These are phyloP conservation scores for Ceramica pisi DNA, from an alignment of 2,888 invertebrate species.

Conservation along the genomic window DNA sequence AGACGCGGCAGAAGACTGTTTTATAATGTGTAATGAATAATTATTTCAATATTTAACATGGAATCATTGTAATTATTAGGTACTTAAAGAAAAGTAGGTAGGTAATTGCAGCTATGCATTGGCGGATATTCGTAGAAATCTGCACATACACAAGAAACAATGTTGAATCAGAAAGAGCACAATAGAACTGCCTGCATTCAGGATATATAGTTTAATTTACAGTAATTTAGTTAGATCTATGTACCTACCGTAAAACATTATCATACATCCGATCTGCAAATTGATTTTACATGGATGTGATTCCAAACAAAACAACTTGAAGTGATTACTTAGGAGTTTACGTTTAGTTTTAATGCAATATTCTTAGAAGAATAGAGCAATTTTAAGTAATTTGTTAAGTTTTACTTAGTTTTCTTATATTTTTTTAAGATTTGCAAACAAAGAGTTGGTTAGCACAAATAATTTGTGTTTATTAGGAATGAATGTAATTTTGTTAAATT, in stretches of 20 bases:
- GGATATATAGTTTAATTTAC: conserved; percentile 26
- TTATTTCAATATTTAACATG: too few relatives aligned
- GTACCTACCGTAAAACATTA: conserved; percentile 10
- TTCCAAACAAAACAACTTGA: conserved; percentile 16
- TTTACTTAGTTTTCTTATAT: conserved; percentile 7
- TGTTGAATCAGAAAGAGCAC: conserved; percentile 5
- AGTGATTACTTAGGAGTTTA: conserved; percentile 7
- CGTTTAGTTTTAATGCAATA: conserved; percentile 21
- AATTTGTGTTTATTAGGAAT: not conserved
- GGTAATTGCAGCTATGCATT: not conserved
- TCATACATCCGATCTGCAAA: conserved; percentile 43
- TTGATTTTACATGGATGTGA: conserved; percentile 34
- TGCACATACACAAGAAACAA: not conserved
- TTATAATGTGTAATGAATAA: too few relatives aligned
- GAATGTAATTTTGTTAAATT: not conserved
- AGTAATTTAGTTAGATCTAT: not conserved
- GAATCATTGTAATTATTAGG: too few relatives aligned
- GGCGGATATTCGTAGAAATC: not conserved
- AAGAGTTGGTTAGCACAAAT: not conserved
- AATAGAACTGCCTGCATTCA: conserved; percentile 15
- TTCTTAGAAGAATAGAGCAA: conserved; percentile 36
- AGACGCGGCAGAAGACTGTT: too few relatives aligned
- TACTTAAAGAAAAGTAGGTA: not conserved
- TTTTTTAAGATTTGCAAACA: not conserved
- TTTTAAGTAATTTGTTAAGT: conserved; percentile 16